Percentiles rank a stretch among this genome's conserved stretches.
Evolutionary conservation across 2,113 vertebrate species (phyloP).

Genomic region (Centrocercus urophasianus): DNA sequence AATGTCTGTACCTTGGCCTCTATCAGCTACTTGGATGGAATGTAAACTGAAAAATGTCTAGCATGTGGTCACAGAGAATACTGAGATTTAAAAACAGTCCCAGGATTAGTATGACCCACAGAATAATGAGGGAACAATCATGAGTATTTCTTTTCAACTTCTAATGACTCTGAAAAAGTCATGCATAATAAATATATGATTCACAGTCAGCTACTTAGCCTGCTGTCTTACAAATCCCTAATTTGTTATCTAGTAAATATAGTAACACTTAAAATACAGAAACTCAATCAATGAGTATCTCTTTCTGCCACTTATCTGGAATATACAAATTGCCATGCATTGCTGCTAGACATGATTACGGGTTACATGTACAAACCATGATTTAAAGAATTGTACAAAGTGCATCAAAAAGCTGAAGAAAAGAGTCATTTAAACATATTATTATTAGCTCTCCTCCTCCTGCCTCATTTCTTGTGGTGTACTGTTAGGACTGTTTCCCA

Average conservation of each 20-base stretch:
- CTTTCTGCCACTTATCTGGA: not conserved
- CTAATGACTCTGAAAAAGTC: conserved; percentile 25
- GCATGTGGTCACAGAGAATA: not conserved
- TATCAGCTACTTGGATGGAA: not conserved
- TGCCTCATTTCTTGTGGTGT: not conserved
- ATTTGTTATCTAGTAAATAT: conserved; percentile 69
- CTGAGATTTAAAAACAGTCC: not conserved
- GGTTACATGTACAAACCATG: not conserved
- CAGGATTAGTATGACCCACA: not conserved
- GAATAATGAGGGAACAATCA: not conserved
- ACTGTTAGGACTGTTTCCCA: not conserved
- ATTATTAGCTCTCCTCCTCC: not conserved
- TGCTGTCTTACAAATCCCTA: conserved; percentile 66
- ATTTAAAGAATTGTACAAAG: not conserved
- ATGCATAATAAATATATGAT: conserved; percentile 60
- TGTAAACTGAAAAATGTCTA: not conserved
- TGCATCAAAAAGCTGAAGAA: not conserved
- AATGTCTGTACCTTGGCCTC: not conserved
- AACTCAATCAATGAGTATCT: conserved; percentile 49
- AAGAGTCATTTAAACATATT: not conserved
- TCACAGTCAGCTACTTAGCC: conserved; percentile 58
- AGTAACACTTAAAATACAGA: conserved; percentile 73
- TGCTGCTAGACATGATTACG: not conserved
- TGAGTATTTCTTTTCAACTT: conserved; percentile 20
- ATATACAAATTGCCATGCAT: not conserved